Evolutionary conservation across 2,888 invertebrate species (phyloP).

Genomic region (Hyppa rectilinea): DNA sequence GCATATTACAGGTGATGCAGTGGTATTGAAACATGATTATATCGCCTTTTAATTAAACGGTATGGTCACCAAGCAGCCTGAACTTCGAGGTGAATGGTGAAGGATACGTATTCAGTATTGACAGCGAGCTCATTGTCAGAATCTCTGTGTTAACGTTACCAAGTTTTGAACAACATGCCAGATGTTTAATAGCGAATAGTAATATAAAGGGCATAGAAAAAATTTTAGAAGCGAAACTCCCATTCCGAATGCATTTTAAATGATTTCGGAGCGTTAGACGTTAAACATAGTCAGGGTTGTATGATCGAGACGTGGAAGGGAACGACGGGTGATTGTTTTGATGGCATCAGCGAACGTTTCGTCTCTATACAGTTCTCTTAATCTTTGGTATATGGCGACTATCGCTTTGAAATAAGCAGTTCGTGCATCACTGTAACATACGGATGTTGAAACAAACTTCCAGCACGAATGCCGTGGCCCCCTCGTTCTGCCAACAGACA

Average conservation of each 20-base stretch:
- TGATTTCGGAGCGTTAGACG: background rate
- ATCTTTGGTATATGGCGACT: background rate
- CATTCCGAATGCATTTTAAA: background rate
- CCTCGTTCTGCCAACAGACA: slow-evolving; percentile 79
- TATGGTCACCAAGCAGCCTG: slow-evolving; percentile 15
- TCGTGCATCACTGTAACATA: slow-evolving; percentile 63
- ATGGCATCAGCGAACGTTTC: background rate
- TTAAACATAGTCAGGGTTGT: background rate
- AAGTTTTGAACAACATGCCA: slow-evolving; percentile 10
- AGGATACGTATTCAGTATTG: slow-evolving; percentile 14
- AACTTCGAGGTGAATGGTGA: slow-evolving; percentile 20
- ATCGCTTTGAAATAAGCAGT: slow-evolving; percentile 2
- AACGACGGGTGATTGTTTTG: background rate
- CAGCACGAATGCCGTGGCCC: slow-evolving; percentile 77
- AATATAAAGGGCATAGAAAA: slow-evolving; percentile 1
- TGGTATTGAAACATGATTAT: background rate
- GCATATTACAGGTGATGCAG: slow-evolving; percentile 49
- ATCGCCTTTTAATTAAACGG: background rate
- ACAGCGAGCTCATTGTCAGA: background rate
- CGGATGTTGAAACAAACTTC: slow-evolving; percentile 63
- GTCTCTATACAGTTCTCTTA: slow-evolving; percentile 3
- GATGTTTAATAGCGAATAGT: background rate
- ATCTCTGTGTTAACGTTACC: background rate
- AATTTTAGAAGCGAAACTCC: slow-evolving; percentile 14
- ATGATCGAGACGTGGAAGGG: no score